phyloP scores from a whole-genome alignment of 2,888 invertebrate species.

The Tortricodes alternella region DNA sequence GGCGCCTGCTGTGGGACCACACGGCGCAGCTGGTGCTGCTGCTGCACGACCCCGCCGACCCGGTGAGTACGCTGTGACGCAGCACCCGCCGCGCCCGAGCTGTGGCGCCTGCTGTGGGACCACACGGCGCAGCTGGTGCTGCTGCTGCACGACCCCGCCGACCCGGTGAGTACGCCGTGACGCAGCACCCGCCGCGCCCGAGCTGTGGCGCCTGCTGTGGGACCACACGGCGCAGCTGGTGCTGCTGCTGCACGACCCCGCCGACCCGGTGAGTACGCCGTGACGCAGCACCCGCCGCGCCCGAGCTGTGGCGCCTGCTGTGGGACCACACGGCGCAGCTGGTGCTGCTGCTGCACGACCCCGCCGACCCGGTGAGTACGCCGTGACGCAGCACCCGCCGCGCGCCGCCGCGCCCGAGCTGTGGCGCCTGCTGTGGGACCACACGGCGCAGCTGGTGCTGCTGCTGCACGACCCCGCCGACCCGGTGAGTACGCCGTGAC shows the following conservation, averaged over 20 bases:
- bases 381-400: not conserved
- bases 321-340: conserved; percentile 98
- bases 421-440: conserved; percentile 11
- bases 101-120: conserved; percentile 2
- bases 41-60: too few species aligned
- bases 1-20: too few species aligned
- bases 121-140: conserved; percentile 1
- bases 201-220: conserved; percentile 85
- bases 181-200: conserved; percentile 53
- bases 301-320: conserved; percentile 96
- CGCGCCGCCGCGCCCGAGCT: conserved; percentile 18
- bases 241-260: conserved; percentile 93
- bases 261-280: conserved; percentile 40
- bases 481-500: conserved; percentile 19
- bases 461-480: not conserved
- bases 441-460: conserved; percentile 7
- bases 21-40: too few species aligned
- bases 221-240: conserved; percentile 96
- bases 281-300: conserved; percentile 57
- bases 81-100: not conserved
- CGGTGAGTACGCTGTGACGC: too few species aligned
- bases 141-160: conserved; percentile 1
- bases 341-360: conserved; percentile 93
- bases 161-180: conserved; percentile 57
- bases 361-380: conserved; percentile 66